A percentile compares a stretch with the other conserved stretches of the same genome.
Evolutionary conservation across 2,797 vertebrate genomes (phyloP).

Genomic region (Bufotes viridis): DNA sequence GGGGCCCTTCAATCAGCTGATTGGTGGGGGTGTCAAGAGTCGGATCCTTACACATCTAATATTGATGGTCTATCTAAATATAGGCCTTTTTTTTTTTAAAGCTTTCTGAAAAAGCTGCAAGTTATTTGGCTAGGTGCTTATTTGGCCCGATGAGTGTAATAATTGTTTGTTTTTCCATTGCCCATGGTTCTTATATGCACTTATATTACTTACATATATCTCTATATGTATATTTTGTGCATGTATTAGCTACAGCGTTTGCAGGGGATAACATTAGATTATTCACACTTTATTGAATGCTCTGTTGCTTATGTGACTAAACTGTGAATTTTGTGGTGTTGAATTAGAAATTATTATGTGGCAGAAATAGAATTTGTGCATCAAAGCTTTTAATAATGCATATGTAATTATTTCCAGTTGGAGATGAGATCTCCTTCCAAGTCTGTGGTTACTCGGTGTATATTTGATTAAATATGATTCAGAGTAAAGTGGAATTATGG

Average conservation of each 20-base stretch:
- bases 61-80: no score
- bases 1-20: no score
- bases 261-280: background rate
- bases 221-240: background rate
- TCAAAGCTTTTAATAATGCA: constrained; percentile 29
- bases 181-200: background rate
- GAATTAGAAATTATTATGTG: constrained; percentile 24
- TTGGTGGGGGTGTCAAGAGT: no score
- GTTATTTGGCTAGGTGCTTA: background rate
- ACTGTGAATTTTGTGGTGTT: background rate
- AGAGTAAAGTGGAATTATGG: background rate
- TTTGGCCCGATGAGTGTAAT: background rate
- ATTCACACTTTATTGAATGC: background rate
- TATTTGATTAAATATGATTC: background rate
- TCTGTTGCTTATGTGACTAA: constrained; percentile 6
- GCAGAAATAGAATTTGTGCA: constrained; percentile 21
- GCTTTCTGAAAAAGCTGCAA: background rate
- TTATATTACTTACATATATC: background rate
- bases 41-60: no score
- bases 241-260: background rate
- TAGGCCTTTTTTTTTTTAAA: no score
- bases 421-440: background rate
- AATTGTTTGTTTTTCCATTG: background rate
- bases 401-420: constrained; percentile 3
- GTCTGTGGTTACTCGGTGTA: background rate